These are phyloP conservation scores for Montipora capricornis DNA, from an alignment of 64 coral and sea anemone species.

Conservation along the genomic window DNA sequence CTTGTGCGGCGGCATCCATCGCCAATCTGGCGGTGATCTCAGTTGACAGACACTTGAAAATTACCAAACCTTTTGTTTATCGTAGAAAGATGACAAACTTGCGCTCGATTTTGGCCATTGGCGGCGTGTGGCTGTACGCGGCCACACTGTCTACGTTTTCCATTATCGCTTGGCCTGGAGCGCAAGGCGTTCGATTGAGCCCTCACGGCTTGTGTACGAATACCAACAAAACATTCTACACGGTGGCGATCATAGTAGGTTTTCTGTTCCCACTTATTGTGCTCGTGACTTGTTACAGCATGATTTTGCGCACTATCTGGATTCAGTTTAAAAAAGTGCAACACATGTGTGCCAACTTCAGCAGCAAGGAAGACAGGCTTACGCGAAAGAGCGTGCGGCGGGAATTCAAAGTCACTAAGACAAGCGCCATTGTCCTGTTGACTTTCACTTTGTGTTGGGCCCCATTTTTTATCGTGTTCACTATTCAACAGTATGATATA, in stretches of 20 bases:
- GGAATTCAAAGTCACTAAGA: conserved; percentile 93
- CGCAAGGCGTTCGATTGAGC: background rate
- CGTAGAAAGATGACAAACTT: conserved; percentile 72
- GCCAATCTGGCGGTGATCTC: conserved; percentile 88
- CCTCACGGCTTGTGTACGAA: conserved; percentile 10
- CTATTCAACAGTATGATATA: conserved; percentile 39
- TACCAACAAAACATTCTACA: conserved; percentile 74
- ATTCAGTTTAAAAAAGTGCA: conserved; percentile 91
- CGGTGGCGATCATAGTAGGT: conserved; percentile 71
- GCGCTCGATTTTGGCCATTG: conserved; percentile 68
- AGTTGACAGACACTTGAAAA: conserved; percentile 87
- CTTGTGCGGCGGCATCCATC: conserved; percentile 80
- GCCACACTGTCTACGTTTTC: conserved; percentile 58
- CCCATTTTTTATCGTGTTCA: conserved; percentile 88
- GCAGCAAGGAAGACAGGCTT: conserved; percentile 76
- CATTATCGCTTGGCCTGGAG: conserved; percentile 68
- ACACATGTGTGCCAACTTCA: conserved; percentile 12
- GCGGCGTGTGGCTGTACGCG: conserved; percentile 78
- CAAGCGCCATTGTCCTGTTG: conserved; percentile 72
- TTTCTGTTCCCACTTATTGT: conserved; percentile 71
- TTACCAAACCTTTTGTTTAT: conserved; percentile 90
- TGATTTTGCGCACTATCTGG: conserved; percentile 65
- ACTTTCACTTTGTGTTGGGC: conserved; percentile 86
- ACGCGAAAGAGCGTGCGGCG: conserved; percentile 54
- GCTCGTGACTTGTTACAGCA: conserved; percentile 62